phyloP scores from a whole-genome alignment of 2,888 invertebrate species.

The Rutpela maculata region DNA sequence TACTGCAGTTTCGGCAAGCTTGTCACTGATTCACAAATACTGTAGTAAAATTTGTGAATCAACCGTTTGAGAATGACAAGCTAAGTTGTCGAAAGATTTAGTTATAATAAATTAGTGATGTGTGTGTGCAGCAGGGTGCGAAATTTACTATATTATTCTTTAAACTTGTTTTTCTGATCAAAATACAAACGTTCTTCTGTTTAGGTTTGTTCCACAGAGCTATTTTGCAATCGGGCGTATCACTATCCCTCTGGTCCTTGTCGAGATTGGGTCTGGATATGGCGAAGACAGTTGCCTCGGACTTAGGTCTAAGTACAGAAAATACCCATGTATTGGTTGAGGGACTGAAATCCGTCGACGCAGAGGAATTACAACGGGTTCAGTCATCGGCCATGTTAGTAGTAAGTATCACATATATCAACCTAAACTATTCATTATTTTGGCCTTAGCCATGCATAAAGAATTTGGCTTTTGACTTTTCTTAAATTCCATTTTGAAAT shows the following conservation, averaged over 20 bases:
- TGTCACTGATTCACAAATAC: too few relatives aligned
- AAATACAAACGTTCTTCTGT: background rate
- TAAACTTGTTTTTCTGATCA: too few relatives aligned
- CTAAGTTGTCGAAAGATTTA: too few relatives aligned
- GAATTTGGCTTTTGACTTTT: background rate
- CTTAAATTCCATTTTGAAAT: background rate
- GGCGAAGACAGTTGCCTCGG: conserved; percentile 49
- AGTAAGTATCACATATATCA: conserved; percentile 6
- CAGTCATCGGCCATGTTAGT: conserved; percentile 13
- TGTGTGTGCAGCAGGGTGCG: too few relatives aligned
- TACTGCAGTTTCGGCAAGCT: too few relatives aligned
- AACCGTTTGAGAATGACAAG: too few relatives aligned
- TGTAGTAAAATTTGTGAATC: too few relatives aligned
- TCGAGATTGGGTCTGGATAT: conserved; percentile 47
- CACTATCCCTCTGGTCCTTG: conserved; percentile 57
- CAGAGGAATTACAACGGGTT: conserved; percentile 44
- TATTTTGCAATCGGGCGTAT: conserved; percentile 61
- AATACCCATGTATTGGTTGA: conserved; percentile 50
- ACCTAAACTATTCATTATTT: too few relatives aligned
- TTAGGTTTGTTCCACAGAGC: conserved; percentile 60
- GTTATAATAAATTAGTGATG: too few relatives aligned
- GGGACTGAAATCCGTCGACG: conserved; percentile 50
- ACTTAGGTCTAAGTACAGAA: conserved; percentile 46
- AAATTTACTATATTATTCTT: too few relatives aligned
- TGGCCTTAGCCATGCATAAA: too few relatives aligned